A percentile compares a stretch with the other conserved stretches of the same genome.
phyloP scores from a whole-genome alignment of 2,888 invertebrate species.

The Camptogramma bilineatum region DNA sequence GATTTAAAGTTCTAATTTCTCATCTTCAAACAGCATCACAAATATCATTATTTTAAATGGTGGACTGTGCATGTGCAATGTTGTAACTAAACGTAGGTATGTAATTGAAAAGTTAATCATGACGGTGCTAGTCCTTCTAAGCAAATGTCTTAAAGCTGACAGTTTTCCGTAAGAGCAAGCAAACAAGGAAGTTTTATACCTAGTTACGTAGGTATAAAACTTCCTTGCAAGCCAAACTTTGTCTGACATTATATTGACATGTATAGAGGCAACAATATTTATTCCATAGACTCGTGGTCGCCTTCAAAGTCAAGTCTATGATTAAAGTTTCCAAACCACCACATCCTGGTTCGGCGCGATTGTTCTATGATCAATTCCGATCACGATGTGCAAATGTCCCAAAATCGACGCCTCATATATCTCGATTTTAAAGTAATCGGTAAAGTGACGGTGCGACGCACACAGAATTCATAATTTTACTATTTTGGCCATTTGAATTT shows the following conservation, averaged over 20 bases:
- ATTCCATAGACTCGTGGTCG: conserved; percentile 14
- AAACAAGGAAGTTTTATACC: no score
- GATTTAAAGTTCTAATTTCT: no score
- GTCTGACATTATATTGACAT: background rate
- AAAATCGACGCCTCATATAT: conserved; percentile 77
- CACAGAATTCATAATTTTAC: conserved; percentile 58
- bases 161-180: no score
- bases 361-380: conserved; percentile 63
- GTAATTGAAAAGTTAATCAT: no score
- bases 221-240: background rate
- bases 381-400: conserved; percentile 66
- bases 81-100: no score
- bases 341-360: conserved; percentile 65
- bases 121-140: no score
- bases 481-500: conserved; percentile 36
- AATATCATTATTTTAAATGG: no score
- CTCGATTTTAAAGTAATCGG: conserved; percentile 71
- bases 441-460: conserved; percentile 57
- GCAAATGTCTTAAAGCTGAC: no score
- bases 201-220: no score
- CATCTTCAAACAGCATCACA: no score
- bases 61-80: no score
- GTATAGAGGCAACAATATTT: background rate
- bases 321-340: conserved; percentile 30
- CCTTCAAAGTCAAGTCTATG: conserved; percentile 15